Evolutionary conservation across 2,797 vertebrate species (phyloP).

Genomic region (Poecilia wingei): DNA sequence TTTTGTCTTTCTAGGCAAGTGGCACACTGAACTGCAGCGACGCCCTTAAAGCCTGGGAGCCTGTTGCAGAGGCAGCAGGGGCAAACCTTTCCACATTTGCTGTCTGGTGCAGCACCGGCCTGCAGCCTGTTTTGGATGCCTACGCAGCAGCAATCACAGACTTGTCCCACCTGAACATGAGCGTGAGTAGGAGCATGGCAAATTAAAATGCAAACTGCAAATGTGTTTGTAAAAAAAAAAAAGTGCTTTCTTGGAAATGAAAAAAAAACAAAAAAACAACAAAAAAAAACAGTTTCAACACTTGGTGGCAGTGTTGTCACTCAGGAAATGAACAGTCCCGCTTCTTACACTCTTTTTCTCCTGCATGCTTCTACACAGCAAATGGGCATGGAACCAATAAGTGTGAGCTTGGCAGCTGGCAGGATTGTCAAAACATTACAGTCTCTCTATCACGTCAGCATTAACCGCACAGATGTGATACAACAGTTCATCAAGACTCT

Average conservation of each 20-base stretch:
- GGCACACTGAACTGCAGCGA: constrained; percentile 68
- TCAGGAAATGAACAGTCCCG: constrained; percentile 9
- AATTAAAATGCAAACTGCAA: not conserved
- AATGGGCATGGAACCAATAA: constrained; percentile 47
- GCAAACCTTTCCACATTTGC: constrained; percentile 51
- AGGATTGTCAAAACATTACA: constrained; percentile 63
- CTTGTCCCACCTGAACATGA: constrained; percentile 48
- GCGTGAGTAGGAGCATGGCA: constrained; percentile 63
- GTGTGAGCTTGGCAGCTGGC: constrained; percentile 53
- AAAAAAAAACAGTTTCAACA: constrained; percentile 47
- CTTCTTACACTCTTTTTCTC: constrained; percentile 16
- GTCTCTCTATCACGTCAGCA: constrained; percentile 60
- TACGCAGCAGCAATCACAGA: not conserved
- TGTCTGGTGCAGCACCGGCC: constrained; percentile 71
- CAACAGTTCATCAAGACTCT: constrained; percentile 53
- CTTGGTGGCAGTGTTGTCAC: constrained; percentile 75
- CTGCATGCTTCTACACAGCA: constrained; percentile 61
- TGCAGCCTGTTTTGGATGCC: constrained; percentile 62
- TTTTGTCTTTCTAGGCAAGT: constrained; percentile 63
- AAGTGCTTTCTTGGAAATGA: not conserved
- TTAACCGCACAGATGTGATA: constrained; percentile 46
- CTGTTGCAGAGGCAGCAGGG: constrained; percentile 48
- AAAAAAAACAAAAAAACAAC: not conserved
- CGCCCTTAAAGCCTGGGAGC: constrained; percentile 64
- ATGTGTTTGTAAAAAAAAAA: not conserved